Evolutionary conservation across 2,797 vertebrate species (phyloP).

Genomic region (Malurus leucopterus): DNA sequence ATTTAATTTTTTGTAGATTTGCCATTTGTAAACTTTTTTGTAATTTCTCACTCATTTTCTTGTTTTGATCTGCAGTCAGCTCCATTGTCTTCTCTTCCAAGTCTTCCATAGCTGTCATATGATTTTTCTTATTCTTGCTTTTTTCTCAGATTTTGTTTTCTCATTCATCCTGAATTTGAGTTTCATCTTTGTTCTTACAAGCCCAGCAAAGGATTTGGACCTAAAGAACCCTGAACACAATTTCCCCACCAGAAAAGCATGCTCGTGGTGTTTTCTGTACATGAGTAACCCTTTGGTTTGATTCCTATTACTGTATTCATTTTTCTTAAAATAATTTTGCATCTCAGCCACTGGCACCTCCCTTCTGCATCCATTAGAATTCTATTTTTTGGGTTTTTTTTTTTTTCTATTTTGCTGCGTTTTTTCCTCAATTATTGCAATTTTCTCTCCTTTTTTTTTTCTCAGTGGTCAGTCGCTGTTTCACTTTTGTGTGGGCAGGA

Average conservation of each 20-base stretch:
- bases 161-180: neutral
- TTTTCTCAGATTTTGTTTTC: neutral
- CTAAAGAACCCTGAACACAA: neutral
- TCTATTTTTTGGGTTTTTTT: neutral
- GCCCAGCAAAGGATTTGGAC: neutral
- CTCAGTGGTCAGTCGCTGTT: neutral
- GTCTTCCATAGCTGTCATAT: accelerated
- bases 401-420: neutral
- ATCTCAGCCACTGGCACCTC: neutral
- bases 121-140: neutral
- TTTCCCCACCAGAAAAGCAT: neutral
- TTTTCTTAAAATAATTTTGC: neutral
- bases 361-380: neutral
- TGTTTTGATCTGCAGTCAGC: neutral
- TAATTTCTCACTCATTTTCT: neutral
- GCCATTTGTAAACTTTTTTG: neutral
- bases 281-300: neutral
- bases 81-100: neutral
- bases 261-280: neutral
- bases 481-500: neutral
- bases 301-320: neutral
- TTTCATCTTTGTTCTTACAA: neutral
- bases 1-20: neutral
- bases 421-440: neutral
- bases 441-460: neutral